phyloP scores from a whole-genome alignment of 2,888 invertebrate species.

The Abrostola triplasia region DNA sequence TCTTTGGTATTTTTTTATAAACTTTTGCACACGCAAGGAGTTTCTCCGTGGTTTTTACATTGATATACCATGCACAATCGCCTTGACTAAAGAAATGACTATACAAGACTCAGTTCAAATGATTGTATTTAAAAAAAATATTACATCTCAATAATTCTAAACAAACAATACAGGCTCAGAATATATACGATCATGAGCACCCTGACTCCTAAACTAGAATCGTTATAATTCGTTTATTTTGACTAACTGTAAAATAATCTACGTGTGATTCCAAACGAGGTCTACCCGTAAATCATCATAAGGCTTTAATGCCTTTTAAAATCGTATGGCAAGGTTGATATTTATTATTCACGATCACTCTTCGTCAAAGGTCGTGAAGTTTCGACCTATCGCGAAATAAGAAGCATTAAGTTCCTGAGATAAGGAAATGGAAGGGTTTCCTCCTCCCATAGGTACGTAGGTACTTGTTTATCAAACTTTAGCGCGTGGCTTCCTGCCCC shows the following conservation, averaged over 20 bases:
- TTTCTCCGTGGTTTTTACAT: too few species aligned
- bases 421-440: conserved; percentile 43
- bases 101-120: too few species aligned
- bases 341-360: conserved; percentile 55
- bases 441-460: conserved; percentile 11
- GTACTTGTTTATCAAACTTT: conserved; percentile 3
- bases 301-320: conserved; percentile 43
- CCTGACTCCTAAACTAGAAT: too few species aligned
- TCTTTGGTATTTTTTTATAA: background rate
- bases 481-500: conserved; percentile 1
- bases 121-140: too few species aligned
- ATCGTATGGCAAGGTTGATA: conserved; percentile 49
- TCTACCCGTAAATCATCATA: conserved; percentile 20
- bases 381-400: conserved; percentile 46
- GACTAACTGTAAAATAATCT: too few species aligned
- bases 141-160: too few species aligned
- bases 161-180: too few species aligned
- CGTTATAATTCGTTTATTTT: too few species aligned
- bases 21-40: too few species aligned
- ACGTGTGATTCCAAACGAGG: conserved; percentile 3
- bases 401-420: conserved; percentile 26
- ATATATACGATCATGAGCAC: too few species aligned
- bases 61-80: too few species aligned
- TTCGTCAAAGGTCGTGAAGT: conserved; percentile 40
- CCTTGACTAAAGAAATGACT: too few species aligned